Conservation (phyloP, 2,888 invertebrate genomes). For the Nymphalis urticae region DNA sequence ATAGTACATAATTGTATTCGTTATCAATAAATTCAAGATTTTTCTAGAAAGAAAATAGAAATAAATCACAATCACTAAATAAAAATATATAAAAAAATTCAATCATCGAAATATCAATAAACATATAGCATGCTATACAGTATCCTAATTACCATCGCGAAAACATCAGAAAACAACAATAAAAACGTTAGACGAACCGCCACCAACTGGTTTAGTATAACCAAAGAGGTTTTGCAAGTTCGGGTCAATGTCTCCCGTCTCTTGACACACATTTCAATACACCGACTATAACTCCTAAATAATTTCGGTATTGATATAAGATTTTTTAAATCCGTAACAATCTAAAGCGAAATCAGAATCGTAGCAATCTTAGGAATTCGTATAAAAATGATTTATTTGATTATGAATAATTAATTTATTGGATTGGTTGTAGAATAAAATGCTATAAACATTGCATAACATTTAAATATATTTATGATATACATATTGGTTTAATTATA, state of each 20-base stretch:
- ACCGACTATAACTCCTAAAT: constrained; percentile 19
- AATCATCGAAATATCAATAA: not conserved
- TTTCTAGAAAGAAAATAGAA: not conserved
- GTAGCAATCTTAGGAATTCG: not conserved
- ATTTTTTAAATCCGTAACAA: constrained; percentile 1
- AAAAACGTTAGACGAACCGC: constrained; percentile 17
- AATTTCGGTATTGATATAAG: constrained; percentile 11
- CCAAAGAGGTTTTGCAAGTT: constrained; percentile 35
- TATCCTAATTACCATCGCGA: constrained; percentile 6
- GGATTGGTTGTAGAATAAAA: too few species aligned
- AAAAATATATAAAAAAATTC: not conserved
- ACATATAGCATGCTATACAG: not conserved
- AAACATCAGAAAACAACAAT: constrained; percentile 3
- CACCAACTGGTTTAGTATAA: constrained; percentile 22
- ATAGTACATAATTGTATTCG: too few species aligned
- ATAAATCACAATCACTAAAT: not conserved
- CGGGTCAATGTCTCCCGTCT: constrained; percentile 42
- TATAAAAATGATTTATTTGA: too few species aligned
- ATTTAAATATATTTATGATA: too few species aligned
- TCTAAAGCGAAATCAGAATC: not conserved
- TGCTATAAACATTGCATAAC: too few species aligned
- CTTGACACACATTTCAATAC: constrained; percentile 42
- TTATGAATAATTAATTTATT: too few species aligned
- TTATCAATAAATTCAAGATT: too few species aligned
- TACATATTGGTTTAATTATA: too few species aligned